Conservation (phyloP, 2,888 invertebrate genomes). For the Mystacides longicornis region DNA sequence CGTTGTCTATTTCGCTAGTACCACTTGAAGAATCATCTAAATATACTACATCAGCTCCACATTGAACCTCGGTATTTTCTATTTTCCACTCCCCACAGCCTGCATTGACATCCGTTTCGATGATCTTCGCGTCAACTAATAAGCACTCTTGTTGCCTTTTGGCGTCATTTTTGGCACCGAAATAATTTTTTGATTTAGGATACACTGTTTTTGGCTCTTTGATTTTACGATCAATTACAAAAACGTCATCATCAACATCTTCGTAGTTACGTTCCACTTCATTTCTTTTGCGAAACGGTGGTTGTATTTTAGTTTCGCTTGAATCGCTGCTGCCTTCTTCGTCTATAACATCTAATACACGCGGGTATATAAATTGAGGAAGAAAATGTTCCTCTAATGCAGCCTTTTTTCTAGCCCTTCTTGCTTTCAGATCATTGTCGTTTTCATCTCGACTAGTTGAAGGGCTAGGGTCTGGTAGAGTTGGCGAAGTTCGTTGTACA, state of each 20-base stretch:
- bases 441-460: constrained; percentile 33
- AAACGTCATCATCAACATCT: constrained; percentile 47
- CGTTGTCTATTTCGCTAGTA: constrained; percentile 52
- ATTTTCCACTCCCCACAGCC: constrained; percentile 51
- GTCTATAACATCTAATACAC: constrained; percentile 68
- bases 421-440: constrained; percentile 33
- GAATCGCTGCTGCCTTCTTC: constrained; percentile 66
- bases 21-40: constrained; percentile 60
- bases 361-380: constrained; percentile 52
- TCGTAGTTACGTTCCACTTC: constrained; percentile 37
- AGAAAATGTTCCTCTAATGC: constrained; percentile 51
- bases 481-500: neutral
- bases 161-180: constrained; percentile 30
- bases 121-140: constrained; percentile 55
- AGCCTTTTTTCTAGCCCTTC: constrained; percentile 47
- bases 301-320: constrained; percentile 51
- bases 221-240: constrained; percentile 36
- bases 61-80: constrained; percentile 44
- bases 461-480: constrained; percentile 1
- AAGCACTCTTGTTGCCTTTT: constrained; percentile 45
- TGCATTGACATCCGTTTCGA: constrained; percentile 50
- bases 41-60: constrained; percentile 61
- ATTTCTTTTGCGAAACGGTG: constrained; percentile 46
- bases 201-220: constrained; percentile 25
- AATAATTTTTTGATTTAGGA: constrained; percentile 21